These are phyloP conservation scores for silkworm (Bombyx mori) DNA, from an alignment of 1,140 invertebrate species.

Conservation along the genomic window DNA sequence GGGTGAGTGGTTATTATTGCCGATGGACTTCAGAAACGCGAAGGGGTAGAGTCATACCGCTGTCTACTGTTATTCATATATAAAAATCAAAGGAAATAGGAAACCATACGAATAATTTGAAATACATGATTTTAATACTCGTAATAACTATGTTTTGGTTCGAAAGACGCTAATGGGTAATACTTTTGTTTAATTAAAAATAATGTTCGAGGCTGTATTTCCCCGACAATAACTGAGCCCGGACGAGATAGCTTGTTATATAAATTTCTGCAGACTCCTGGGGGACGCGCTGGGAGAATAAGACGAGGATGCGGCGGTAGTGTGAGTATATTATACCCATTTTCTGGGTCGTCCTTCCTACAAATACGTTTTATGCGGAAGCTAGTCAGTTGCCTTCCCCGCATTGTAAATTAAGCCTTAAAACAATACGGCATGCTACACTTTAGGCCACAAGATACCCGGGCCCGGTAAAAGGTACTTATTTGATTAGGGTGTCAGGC, in stretches of 20 bases:
- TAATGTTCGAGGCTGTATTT: constrained; percentile 63
- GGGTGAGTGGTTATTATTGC: too few species aligned
- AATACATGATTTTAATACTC: too few species aligned
- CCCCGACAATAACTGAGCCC: constrained; percentile 61
- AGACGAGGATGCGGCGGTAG: constrained; percentile 61
- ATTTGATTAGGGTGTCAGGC: constrained; percentile 71
- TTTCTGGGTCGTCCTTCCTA: constrained; percentile 71
- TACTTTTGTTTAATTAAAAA: constrained; percentile 67
- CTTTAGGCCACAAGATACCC: constrained; percentile 14
- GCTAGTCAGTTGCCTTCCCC: constrained; percentile 42
- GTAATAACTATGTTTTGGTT: constrained; percentile 10
- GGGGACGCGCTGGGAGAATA: constrained; percentile 56
- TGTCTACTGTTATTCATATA: neutral
- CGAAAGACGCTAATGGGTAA: constrained; percentile 34
- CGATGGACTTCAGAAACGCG: constrained; percentile 8
- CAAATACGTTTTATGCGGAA: constrained; percentile 71
- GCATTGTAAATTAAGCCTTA: constrained; percentile 31
- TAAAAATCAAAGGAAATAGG: neutral
- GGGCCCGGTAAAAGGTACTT: constrained; percentile 67
- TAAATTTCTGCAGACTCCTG: constrained; percentile 66
- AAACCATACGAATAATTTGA: neutral
- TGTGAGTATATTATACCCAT: constrained; percentile 71
- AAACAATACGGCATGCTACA: constrained; percentile 20
- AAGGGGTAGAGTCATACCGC: neutral
- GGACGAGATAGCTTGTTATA: constrained; percentile 69